phyloP scores from a whole-genome alignment of 2,113 vertebrate species.

The Vulpes vulpes region DNA sequence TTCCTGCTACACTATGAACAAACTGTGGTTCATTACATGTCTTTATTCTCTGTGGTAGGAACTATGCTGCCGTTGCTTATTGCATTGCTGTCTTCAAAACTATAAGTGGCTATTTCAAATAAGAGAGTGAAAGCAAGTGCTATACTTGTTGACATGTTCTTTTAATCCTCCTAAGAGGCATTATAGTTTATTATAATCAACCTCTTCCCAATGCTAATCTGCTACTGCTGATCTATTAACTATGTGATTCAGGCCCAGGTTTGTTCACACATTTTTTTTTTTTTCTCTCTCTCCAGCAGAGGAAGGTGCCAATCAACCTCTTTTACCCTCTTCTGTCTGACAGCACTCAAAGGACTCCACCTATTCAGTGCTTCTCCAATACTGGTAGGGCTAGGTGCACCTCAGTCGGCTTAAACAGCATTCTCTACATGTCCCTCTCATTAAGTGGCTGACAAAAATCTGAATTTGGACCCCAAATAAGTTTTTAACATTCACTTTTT shows the following conservation, averaged over 20 bases:
- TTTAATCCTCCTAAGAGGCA: background rate
- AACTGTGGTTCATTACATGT: background rate
- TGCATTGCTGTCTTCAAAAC: background rate
- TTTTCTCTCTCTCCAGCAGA: background rate
- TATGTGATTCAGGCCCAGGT: background rate
- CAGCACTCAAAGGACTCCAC: background rate
- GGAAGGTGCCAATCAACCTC: background rate
- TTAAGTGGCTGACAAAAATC: background rate
- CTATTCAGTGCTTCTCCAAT: background rate
- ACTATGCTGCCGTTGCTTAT: background rate
- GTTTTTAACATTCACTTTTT: background rate
- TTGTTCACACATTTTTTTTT: background rate
- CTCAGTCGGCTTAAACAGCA: background rate
- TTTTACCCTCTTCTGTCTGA: background rate
- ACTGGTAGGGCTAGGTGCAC: background rate
- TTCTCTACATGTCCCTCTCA: background rate
- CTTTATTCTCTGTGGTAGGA: background rate
- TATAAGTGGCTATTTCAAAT: background rate
- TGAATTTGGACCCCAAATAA: background rate
- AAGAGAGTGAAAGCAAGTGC: background rate
- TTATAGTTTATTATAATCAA: background rate
- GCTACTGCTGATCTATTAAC: background rate
- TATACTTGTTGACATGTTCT: background rate
- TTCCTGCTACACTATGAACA: background rate
- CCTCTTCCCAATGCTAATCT: background rate